phyloP scores from a whole-genome alignment of 2,888 invertebrate species.

The Chironomus riparius region DNA sequence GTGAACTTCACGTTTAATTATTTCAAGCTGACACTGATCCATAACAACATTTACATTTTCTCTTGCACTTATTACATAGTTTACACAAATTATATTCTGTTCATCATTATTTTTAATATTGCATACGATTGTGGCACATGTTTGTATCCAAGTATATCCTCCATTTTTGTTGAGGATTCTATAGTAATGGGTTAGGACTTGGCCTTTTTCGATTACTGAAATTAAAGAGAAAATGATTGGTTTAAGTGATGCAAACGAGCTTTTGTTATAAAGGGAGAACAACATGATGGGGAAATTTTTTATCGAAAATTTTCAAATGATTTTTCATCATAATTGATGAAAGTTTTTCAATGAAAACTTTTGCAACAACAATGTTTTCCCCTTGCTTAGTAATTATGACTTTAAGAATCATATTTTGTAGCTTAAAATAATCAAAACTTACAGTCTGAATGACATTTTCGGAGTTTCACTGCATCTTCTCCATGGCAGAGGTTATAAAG shows the following conservation, averaged over 20 bases:
- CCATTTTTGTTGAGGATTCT: slow-evolving; percentile 93
- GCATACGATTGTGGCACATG: slow-evolving; percentile 93
- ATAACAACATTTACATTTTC: slow-evolving; percentile 86
- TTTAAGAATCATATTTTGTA: no score
- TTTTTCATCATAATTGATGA: no score
- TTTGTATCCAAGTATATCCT: slow-evolving; percentile 94
- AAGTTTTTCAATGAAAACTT: no score
- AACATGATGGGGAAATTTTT: no score
- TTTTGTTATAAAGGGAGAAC: no score
- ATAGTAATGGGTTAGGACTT: slow-evolving; percentile 94
- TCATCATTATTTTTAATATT: slow-evolving; percentile 93
- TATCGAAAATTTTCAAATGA: no score
- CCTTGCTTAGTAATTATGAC: no score
- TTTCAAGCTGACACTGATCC: slow-evolving; percentile 89
- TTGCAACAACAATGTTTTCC: no score
- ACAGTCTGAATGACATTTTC: slow-evolving; percentile 93
- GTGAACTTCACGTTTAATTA: slow-evolving; percentile 47
- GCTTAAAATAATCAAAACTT: no score
- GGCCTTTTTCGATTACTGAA: slow-evolving; percentile 92
- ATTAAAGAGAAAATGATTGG: slow-evolving; percentile 34
- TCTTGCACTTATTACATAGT: slow-evolving; percentile 82
- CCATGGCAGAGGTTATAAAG: slow-evolving; percentile 92
- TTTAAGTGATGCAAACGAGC: neutral
- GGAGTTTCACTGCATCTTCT: slow-evolving; percentile 86
- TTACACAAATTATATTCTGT: slow-evolving; percentile 94